A percentile compares a stretch with the other conserved stretches of the same genome.
Conservation (phyloP, 2,888 invertebrate species). For the Caenorhabditis imperialis region DNA sequence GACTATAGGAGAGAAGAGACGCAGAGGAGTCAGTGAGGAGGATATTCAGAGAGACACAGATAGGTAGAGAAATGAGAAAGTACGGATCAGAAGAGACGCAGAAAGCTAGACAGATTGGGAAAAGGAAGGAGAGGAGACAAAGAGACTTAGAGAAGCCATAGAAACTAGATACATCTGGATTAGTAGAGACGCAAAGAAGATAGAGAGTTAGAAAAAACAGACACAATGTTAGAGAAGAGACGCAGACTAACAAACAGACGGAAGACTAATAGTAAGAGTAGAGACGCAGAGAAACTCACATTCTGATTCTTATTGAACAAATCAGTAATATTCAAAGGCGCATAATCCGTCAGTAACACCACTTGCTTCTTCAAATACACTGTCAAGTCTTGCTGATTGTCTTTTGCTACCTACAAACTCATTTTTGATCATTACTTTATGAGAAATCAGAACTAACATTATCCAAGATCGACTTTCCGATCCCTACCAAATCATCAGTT, state of each 20-base stretch:
- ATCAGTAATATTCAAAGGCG: slow-evolving; percentile 51
- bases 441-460: slow-evolving; percentile 5
- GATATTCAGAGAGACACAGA: too few relatives aligned
- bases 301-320: slow-evolving; percentile 51
- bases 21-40: too few relatives aligned
- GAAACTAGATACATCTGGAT: too few relatives aligned
- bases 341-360: slow-evolving; percentile 60
- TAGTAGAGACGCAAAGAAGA: too few relatives aligned
- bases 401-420: slow-evolving; percentile 42
- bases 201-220: too few relatives aligned
- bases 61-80: too few relatives aligned
- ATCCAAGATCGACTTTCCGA: slow-evolving; percentile 33
- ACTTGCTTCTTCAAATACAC: slow-evolving; percentile 61
- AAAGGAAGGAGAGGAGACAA: too few relatives aligned
- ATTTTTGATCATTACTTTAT: neutral
- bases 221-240: too few relatives aligned
- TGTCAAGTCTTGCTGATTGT: slow-evolving; percentile 56
- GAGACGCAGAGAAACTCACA: slow-evolving; percentile 11
- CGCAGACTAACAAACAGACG: too few relatives aligned
- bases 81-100: too few relatives aligned
- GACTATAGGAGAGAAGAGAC: too few relatives aligned
- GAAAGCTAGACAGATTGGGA: neutral
- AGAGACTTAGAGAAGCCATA: too few relatives aligned
- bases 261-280: neutral
- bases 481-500: slow-evolving; percentile 24